Percentiles rank a stretch among this genome's conserved stretches.
phyloP scores from a whole-genome alignment of 2,113 vertebrate genomes.

The Smithornis capensis region DNA sequence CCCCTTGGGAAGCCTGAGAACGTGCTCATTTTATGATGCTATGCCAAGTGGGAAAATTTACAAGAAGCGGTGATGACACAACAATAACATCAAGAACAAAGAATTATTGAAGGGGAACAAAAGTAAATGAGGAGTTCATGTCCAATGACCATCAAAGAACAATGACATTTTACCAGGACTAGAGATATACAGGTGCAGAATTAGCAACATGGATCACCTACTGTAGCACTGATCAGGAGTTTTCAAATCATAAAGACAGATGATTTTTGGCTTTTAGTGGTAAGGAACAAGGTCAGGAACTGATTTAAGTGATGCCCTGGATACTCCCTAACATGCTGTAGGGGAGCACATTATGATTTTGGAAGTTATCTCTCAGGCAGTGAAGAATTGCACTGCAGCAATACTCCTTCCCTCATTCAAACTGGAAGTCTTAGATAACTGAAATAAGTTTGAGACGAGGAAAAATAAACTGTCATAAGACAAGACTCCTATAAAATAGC shows the following conservation, averaged over 20 bases:
- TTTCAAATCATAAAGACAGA: neutral
- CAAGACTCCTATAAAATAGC: neutral
- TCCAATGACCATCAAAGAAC: neutral
- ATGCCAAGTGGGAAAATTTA: neutral
- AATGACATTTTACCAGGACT: neutral
- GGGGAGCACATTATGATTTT: neutral
- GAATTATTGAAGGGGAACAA: neutral
- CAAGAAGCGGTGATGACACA: neutral
- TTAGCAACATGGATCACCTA: neutral
- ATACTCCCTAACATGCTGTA: neutral
- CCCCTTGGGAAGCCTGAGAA: neutral
- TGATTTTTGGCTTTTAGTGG: neutral
- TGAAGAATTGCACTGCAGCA: neutral
- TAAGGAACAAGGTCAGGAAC: neutral
- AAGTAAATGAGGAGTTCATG: neutral
- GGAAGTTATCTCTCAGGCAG: neutral
- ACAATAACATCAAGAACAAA: neutral
- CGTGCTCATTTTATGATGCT: neutral
- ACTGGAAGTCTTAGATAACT: neutral
- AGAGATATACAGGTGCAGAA: neutral
- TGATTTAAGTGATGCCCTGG: neutral
- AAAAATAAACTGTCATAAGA: neutral
- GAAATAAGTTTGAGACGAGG: neutral
- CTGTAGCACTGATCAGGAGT: neutral
- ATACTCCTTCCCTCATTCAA: neutral